A percentile compares a stretch with the other conserved stretches of the same genome.
Conservation (phyloP, 2,113 vertebrate genomes). For the Carassius auratus region DNA sequence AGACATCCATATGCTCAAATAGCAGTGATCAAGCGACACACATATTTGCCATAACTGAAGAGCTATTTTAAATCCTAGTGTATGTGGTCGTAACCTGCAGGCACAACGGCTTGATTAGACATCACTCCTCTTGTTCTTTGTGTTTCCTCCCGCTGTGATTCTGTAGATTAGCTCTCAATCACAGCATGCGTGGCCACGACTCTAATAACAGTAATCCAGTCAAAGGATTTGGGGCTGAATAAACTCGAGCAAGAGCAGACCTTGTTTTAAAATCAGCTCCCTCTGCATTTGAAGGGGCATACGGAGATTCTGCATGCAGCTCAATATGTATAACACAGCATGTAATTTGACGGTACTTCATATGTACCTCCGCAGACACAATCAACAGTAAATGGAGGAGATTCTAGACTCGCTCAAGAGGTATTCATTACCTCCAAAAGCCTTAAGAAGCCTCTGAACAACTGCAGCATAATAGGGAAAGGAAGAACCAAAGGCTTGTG, state of each 20-base stretch:
- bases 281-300: slow-evolving; percentile 31
- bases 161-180: slow-evolving; percentile 61
- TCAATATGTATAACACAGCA: slow-evolving; percentile 48
- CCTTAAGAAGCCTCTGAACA: slow-evolving; percentile 59
- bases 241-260: slow-evolving; percentile 39
- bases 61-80: slow-evolving; percentile 31
- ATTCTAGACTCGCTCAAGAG: slow-evolving; percentile 57
- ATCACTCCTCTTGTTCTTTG: slow-evolving; percentile 58
- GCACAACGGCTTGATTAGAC: slow-evolving; percentile 52
- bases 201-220: slow-evolving; percentile 61
- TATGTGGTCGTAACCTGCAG: slow-evolving; percentile 32
- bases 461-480: slow-evolving; percentile 55
- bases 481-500: slow-evolving; percentile 48
- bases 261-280: slow-evolving; percentile 50
- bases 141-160: slow-evolving; percentile 45
- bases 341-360: slow-evolving; percentile 58
- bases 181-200: slow-evolving; percentile 54
- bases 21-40: background rate
- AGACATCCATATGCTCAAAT: slow-evolving; percentile 10
- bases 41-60: slow-evolving; percentile 34
- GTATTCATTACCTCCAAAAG: slow-evolving; percentile 61
- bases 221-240: slow-evolving; percentile 52
- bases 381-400: slow-evolving; percentile 54
- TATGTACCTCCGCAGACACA: slow-evolving; percentile 55
- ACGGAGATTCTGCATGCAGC: slow-evolving; percentile 19